Evolutionary conservation across 1,140 invertebrate species (phyloP), one percentile per base, ranked within the genome.

Genomic region (Chrysopa pallens): DNA sequence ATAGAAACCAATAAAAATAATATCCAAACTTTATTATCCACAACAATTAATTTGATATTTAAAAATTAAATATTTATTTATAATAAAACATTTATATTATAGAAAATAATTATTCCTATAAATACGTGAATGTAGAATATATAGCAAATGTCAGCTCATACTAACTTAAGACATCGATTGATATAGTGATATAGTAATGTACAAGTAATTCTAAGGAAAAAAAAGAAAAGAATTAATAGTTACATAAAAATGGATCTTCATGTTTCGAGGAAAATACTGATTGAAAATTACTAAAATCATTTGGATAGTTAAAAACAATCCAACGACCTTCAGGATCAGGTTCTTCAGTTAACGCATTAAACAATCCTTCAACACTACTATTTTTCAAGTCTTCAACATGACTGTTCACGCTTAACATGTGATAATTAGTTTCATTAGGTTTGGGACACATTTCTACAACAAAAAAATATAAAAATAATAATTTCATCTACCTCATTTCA

Each of bases 401-500:
- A 5, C 85, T 91, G 45, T 85, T 78, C 53, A 76, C 78, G 35
- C 75, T 78, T 39, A 89, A 58, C 28, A 77, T 70, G 4, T 57
- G 62, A 23, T 23, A 23, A 29, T 74, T 68, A 6, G 81, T 80
- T 52, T 78, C 68, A 56, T 86, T 86, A 17, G 78, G 76, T 56
- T 86, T 85, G 1, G 87, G 86, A 62, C 90, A 95, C 57, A 94
- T 75, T 55, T 91, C 83, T 86, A 54, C 13, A 67, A n/a, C n/a
- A n/a, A n/a, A n/a, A n/a, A n/a, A n/a, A n/a, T n/a, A 62, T 46
- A 51, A 44, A 52, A 46, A 28, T 23, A 36, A 39, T 43, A 38
- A 12, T 11, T 33, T 23, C n/a, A n/a, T n/a, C n/a, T n/a, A n/a
- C n/a, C n/a, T n/a, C n/a, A n/a, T n/a, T n/a, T n/a, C n/a, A n/a